Conservation (phyloP, 2,888 invertebrate species). For the Ischnura elegans region DNA sequence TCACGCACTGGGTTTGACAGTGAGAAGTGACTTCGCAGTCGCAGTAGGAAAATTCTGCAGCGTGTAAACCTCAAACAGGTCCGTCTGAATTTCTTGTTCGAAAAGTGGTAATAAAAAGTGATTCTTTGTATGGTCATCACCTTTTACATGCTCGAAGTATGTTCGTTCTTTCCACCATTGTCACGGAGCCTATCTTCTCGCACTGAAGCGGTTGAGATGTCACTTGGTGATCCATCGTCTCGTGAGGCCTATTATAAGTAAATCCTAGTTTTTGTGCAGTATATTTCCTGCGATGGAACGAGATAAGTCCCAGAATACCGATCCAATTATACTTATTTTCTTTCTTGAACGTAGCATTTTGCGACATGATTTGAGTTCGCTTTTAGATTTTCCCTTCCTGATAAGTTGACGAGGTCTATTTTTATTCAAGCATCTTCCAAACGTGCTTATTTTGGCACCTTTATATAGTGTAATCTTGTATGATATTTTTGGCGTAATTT, state of each 20-base stretch:
- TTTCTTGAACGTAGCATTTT: background rate
- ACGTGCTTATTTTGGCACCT: too few species aligned
- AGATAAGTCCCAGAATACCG: background rate
- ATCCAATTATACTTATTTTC: background rate
- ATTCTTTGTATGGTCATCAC: background rate
- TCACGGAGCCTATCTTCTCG: background rate
- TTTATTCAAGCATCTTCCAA: too few species aligned
- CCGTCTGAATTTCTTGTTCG: background rate
- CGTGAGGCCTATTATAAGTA: background rate
- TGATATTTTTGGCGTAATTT: too few species aligned
- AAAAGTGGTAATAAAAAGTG: background rate
- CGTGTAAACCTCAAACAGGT: background rate
- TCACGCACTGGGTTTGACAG: constrained; percentile 16
- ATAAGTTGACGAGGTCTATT: too few species aligned
- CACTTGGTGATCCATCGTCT: background rate
- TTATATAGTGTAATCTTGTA: too few species aligned
- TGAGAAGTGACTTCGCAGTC: background rate
- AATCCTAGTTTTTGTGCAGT: background rate
- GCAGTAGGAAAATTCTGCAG: background rate
- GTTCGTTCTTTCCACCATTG: too few species aligned
- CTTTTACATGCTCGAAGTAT: too few species aligned
- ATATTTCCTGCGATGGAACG: background rate
- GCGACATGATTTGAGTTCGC: background rate
- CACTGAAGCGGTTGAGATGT: background rate
- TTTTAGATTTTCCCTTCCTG: background rate